Percentiles rank a stretch among this genome's conserved stretches.
phyloP scores from a whole-genome alignment of 2,888 invertebrate genomes.

The Pecten maximus region DNA sequence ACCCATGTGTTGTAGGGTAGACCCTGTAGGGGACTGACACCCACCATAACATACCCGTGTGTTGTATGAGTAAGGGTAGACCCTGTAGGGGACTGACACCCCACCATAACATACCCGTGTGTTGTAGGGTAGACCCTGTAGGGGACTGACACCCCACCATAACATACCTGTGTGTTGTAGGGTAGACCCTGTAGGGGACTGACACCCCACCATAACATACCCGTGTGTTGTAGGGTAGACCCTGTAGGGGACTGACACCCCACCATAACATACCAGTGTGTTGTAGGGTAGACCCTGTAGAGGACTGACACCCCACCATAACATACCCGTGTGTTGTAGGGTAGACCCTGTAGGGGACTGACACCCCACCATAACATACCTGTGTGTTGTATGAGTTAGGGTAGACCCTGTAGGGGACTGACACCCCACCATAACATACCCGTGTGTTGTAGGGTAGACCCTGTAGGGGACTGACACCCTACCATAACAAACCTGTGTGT shows the following conservation, averaged over 20 bases:
- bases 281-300: constrained; percentile 96
- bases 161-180: constrained; percentile 95
- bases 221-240: too few relatives aligned
- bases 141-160: too few relatives aligned
- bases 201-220: too few relatives aligned
- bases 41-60: constrained; percentile 90
- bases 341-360: constrained; percentile 98
- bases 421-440: constrained; percentile 86
- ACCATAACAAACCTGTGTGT: constrained; percentile 90
- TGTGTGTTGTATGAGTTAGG: constrained; percentile 96
- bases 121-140: not conserved
- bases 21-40: constrained; percentile 82
- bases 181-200: constrained; percentile 86
- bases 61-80: constrained; percentile 97
- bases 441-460: not conserved
- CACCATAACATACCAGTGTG: constrained; percentile 85
- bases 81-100: too few relatives aligned
- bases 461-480: too few relatives aligned
- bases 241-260: too few relatives aligned
- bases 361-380: too few relatives aligned
- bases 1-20: not conserved
- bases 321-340: constrained; percentile 98
- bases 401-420: constrained; percentile 97
- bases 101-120: constrained; percentile 84
- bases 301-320: constrained; percentile 98